phyloP scores from a whole-genome alignment of 2,113 vertebrate genomes.

The Megaceryle torquata region DNA sequence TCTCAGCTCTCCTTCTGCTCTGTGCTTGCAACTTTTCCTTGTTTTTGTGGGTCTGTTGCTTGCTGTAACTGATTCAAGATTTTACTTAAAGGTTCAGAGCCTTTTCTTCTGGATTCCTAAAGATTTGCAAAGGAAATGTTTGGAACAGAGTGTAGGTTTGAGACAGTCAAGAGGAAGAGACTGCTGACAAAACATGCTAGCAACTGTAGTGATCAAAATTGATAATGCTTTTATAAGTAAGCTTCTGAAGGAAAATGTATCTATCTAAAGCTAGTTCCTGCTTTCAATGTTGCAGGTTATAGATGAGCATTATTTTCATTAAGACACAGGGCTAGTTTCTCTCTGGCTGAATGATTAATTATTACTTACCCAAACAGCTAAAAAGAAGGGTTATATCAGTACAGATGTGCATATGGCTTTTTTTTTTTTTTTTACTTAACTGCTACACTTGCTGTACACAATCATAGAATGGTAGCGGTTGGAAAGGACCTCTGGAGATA shows the following conservation, averaged over 20 bases:
- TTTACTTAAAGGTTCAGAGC: not conserved
- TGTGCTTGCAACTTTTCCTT: accelerated
- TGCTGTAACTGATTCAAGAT: not conserved
- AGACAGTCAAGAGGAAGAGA: not conserved
- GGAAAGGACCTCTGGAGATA: too few species aligned
- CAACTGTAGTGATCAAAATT: not conserved
- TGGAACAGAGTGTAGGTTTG: not conserved
- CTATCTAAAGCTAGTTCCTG: not conserved
- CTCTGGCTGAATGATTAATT: not conserved
- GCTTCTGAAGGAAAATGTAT: not conserved
- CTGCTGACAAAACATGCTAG: not conserved
- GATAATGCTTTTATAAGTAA: not conserved
- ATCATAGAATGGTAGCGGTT: too few species aligned
- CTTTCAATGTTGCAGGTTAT: not conserved
- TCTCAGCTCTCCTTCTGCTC: not conserved
- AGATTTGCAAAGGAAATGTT: not conserved
- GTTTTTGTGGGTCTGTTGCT: accelerated
- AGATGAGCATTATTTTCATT: not conserved
- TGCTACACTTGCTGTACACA: accelerated
- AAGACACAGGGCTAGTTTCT: not conserved
- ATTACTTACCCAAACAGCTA: not conserved
- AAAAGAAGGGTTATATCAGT: not conserved
- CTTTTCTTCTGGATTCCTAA: not conserved
- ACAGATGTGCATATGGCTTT: not conserved
- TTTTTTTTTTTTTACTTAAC: not conserved